Base-by-base conservation (phyloP, 2,888 invertebrate genomes). In the Hemaris fuciformis region DNA sequence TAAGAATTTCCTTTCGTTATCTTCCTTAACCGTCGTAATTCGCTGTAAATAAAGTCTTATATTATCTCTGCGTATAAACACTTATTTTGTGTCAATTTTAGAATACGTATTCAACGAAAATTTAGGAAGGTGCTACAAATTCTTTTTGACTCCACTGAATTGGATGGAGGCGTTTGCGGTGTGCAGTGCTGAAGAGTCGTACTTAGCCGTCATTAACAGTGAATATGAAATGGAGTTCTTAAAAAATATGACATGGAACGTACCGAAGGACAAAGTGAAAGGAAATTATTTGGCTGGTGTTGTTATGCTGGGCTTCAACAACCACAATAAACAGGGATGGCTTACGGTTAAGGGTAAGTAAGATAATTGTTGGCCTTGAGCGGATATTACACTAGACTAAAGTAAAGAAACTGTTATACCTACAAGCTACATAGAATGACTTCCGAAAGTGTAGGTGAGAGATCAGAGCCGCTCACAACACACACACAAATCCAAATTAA, bases 81-180 rank as follows among this genome's bases (percentile, higher is more conserved):
- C n/a, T n/a, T n/a, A n/a, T n/a, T n/a, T n/a, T n/a, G n/a, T 4
- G 15, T 18, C 4, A 10, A 38, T 59, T 59, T 22, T 34, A 61
- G 61, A 23, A 31, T 90, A 90, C 66, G 64, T 66, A 46, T 85
- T 73, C 67, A 75, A 79, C 48, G 71, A 72, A 6, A 62, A 60
- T 0, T 2, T 69, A 4, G 82, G 81, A 1, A 79, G 76, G 66
- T 90, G 88, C 68, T 89, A 88, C 73, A 89, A 88, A 64, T 81
- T 88, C 62, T 88, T 89, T 62, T 62, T 80, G 18, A 70, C 67
- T 0, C 85, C 87, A 0, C 71, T 68, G 64, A 85, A 74, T 53
- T 91, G 90, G 89, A 73, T 74, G 0, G 85, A 87, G 0, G 89
- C 89, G 0, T 77, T 78, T 34, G 70, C 73, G 0, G 67, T 76